These are phyloP conservation scores for Pyrgus malvae DNA, from an alignment of 2,888 invertebrate species.

Conservation along the genomic window DNA sequence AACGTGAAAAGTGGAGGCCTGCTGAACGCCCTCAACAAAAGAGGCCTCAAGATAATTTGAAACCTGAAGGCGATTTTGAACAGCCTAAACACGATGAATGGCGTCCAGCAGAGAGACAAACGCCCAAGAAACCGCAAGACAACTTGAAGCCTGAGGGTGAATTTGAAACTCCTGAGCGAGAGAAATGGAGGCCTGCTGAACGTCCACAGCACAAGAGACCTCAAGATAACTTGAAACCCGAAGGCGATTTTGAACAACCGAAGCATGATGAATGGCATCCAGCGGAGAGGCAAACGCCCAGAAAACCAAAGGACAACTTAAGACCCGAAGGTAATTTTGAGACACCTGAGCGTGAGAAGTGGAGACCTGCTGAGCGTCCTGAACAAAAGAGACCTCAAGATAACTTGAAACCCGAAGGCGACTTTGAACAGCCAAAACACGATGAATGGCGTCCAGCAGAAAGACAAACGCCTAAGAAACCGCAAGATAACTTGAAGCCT, in stretches of 20 bases:
- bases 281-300: slow-evolving; percentile 59
- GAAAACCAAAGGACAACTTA: slow-evolving; percentile 64
- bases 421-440: slow-evolving; percentile 75
- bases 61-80: slow-evolving; percentile 79
- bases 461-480: slow-evolving; percentile 49
- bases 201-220: slow-evolving; percentile 74
- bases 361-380: slow-evolving; percentile 63
- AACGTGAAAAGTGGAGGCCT: slow-evolving; percentile 57
- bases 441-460: slow-evolving; percentile 69
- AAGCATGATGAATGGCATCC: slow-evolving; percentile 49
- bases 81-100: slow-evolving; percentile 58
- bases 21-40: slow-evolving; percentile 64
- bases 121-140: slow-evolving; percentile 43
- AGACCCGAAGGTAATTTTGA: slow-evolving; percentile 79
- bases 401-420: slow-evolving; percentile 79
- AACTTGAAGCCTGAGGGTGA: slow-evolving; percentile 79
- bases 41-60: slow-evolving; percentile 48
- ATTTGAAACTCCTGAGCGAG: slow-evolving; percentile 52
- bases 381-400: slow-evolving; percentile 64
- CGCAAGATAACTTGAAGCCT: slow-evolving; percentile 54
- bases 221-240: slow-evolving; percentile 80
- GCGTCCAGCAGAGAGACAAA: slow-evolving; percentile 53
- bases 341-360: slow-evolving; percentile 49
- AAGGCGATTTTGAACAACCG: slow-evolving; percentile 76
- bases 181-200: slow-evolving; percentile 59